These are phyloP conservation scores for Noctua pronuba DNA, from an alignment of 2,888 invertebrate species.

Conservation along the genomic window DNA sequence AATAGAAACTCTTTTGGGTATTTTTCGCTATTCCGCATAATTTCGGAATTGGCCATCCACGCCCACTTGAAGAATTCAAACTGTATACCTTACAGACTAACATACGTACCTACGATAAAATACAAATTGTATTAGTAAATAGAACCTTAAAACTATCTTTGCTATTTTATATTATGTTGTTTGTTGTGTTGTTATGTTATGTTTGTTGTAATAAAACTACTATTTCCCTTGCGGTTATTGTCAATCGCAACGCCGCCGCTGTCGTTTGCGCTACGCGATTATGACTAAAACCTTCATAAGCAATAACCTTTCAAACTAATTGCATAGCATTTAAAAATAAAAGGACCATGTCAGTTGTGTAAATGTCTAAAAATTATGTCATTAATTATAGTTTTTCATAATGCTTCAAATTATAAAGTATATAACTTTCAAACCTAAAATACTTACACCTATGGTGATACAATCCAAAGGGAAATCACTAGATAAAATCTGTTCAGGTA, in stretches of 20 bases:
- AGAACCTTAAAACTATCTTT: too few species aligned
- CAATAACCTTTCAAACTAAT: not conserved
- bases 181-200: too few species aligned
- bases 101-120: too few species aligned
- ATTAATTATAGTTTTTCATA: constrained; percentile 24
- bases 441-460: constrained; percentile 56
- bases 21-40: too few species aligned
- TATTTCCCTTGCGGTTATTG: not conserved
- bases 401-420: constrained; percentile 67
- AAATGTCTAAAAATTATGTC: constrained; percentile 11
- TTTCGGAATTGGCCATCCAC: too few species aligned
- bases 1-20: too few species aligned
- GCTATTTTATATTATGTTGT: too few species aligned
- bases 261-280: not conserved
- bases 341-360: constrained; percentile 7
- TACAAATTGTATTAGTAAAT: too few species aligned
- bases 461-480: constrained; percentile 56
- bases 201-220: too few species aligned
- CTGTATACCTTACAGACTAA: too few species aligned
- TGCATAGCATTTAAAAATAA: not conserved
- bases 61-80: too few species aligned
- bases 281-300: not conserved
- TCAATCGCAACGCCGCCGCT: not conserved
- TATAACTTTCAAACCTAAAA: constrained; percentile 38
- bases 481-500: not conserved